Base-by-base conservation (phyloP, 1,140 invertebrate species). In the Pogonognathellus flavescens region DNA sequence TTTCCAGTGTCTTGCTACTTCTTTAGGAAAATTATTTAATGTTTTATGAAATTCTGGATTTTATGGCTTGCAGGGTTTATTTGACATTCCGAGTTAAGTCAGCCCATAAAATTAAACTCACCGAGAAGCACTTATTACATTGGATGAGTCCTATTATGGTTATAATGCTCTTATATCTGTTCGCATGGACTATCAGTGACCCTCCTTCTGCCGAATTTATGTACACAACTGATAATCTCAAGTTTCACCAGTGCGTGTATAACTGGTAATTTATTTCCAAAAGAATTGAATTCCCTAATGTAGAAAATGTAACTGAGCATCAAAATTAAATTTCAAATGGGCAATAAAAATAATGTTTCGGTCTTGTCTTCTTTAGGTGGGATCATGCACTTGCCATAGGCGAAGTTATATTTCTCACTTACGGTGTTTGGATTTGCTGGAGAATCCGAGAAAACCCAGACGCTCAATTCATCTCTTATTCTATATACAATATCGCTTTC, bases 51-150 rank as follows among this genome's bases (percentile, higher is more conserved):
- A 14, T 60, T n/a, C 16, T n/a, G 55, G 55, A 59, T 80, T 57
- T 59, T 76, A 60, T 76, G 92, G 4, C 91, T 70, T 41, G 13
- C 14, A 97, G 96, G 89, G 97, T 98, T 49, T 98, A 96, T 0
- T 91, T 97, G 62, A 98, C 97, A 16, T 98, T 97, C 91, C 93
- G 96, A n/a, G 96, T 97, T 0, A 97, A 97, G 90, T 97, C 96
- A 31, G 95, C 96, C 0, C 96, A 97, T 88, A 97, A 97, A 90
- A 93, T 98, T 18, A 97, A 97, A 89, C 91, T 98, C 31, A 97
- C 97, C 2, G 97, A 98, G 91, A 96, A 96, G 89, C 96, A 95
- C 89, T 90, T 98, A 52, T 90, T 98, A 22, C 96, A 97, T 89
- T 96, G 97, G 95, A 95, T 98, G 93, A 87, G 86, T 85, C 87